Evolutionary conservation across 2,888 invertebrate species (phyloP).

Genomic region (Noctua pronuba): DNA sequence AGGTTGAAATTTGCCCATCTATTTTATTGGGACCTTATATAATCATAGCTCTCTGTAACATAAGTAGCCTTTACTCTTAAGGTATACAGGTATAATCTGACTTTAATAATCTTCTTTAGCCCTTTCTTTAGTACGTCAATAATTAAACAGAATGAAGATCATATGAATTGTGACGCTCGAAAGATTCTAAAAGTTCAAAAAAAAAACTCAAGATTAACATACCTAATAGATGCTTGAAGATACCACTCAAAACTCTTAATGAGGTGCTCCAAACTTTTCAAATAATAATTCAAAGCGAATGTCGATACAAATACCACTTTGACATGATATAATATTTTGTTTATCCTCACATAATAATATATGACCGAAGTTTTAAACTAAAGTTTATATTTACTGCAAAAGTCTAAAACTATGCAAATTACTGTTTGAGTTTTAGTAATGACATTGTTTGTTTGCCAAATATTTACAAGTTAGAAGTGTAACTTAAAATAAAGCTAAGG

Average conservation of each 20-base stretch:
- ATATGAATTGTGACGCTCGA: neutral
- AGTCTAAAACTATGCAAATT: slow-evolving; percentile 52
- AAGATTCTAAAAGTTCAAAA: neutral
- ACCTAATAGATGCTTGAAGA: neutral
- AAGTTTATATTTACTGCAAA: slow-evolving; percentile 50
- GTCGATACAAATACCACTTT: slow-evolving; percentile 36
- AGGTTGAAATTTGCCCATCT: no score
- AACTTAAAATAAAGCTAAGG: neutral
- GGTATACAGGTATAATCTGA: no score
- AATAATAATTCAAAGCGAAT: slow-evolving; percentile 36
- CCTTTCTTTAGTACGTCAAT: no score
- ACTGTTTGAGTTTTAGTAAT: slow-evolving; percentile 15
- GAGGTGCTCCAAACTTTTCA: slow-evolving; percentile 19
- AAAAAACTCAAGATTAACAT: neutral
- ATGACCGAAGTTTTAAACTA: slow-evolving; percentile 44
- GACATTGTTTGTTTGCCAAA: slow-evolving; percentile 30
- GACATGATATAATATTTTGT: slow-evolving; percentile 41
- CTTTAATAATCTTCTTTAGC: no score
- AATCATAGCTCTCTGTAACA: no score
- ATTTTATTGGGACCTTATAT: no score
- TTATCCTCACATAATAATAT: slow-evolving; percentile 29
- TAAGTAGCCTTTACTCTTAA: no score
- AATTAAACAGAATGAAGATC: neutral
- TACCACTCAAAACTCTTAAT: slow-evolving; percentile 17
- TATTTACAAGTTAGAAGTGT: neutral